Evolutionary conservation across 2,113 vertebrate genomes (phyloP).

Genomic region (Myxocyprinus asiaticus): DNA sequence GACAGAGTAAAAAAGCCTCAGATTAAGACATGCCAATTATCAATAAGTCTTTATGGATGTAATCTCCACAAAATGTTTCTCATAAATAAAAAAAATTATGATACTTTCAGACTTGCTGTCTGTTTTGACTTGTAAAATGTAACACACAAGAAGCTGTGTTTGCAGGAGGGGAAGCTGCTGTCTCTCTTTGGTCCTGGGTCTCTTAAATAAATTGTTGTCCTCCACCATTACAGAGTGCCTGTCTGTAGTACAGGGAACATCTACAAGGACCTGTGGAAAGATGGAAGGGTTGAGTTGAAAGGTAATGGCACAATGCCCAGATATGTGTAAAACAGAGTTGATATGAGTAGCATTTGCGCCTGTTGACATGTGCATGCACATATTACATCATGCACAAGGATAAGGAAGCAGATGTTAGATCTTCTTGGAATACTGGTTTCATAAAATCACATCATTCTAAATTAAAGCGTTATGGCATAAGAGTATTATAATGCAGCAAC

Average conservation of each 20-base stretch:
- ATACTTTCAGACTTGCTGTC: not conserved
- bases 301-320: not conserved
- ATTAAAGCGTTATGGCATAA: too few species aligned
- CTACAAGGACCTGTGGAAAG: conserved; percentile 86
- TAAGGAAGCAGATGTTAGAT: not conserved
- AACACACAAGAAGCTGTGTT: conserved; percentile 88
- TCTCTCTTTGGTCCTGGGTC: conserved; percentile 80
- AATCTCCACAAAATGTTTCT: not conserved
- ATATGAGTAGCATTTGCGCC: too few species aligned
- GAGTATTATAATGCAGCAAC: too few species aligned
- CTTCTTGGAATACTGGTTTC: not conserved
- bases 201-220: conserved; percentile 91
- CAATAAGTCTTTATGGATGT: too few species aligned
- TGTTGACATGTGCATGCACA: too few species aligned
- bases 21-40: too few species aligned
- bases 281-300: too few species aligned
- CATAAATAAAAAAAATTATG: too few species aligned
- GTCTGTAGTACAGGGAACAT: conserved; percentile 94
- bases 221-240: conserved; percentile 87
- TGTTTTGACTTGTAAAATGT: too few species aligned
- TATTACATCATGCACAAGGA: too few species aligned
- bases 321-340: too few species aligned
- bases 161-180: conserved; percentile 87
- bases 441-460: too few species aligned
- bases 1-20: not conserved